Evolutionary conservation across 2,113 vertebrate species (phyloP).

Genomic region (Crotalus tigris): DNA sequence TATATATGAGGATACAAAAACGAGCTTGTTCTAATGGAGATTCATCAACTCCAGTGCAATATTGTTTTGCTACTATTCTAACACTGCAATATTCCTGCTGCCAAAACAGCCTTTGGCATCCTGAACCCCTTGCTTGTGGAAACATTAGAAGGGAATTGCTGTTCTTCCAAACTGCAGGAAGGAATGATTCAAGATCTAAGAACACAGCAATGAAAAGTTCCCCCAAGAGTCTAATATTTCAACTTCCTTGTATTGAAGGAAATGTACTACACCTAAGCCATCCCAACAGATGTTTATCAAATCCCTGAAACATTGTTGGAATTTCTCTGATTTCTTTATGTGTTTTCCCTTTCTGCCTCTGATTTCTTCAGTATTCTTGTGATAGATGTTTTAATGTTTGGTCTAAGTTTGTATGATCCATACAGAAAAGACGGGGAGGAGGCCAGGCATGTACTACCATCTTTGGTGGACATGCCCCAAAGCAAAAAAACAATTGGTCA

Average conservation of each 20-base stretch:
- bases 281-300: constrained; percentile 18
- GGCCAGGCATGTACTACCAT: too few relatives aligned
- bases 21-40: not conserved
- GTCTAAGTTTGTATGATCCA: not conserved
- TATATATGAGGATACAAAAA: not conserved
- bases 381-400: not conserved
- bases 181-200: constrained; percentile 4
- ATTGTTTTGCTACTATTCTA: not conserved
- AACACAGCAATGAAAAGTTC: not conserved
- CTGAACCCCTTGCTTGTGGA: not conserved
- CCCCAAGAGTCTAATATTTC: constrained; percentile 23
- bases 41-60: not conserved
- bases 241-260: constrained; percentile 23
- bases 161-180: not conserved
- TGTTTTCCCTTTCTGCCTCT: not conserved
- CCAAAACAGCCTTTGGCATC: not conserved
- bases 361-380: not conserved
- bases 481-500: too few relatives aligned
- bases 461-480: too few relatives aligned
- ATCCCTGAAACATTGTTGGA: not conserved
- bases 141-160: constrained; percentile 20
- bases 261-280: not conserved
- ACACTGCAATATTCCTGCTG: constrained; percentile 1
- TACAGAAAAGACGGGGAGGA: not conserved
- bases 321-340: not conserved